Evolutionary conservation across 1,140 invertebrate species (phyloP), one percentile per base, ranked within the genome.

Genomic region (Aphelenchoides besseyi): DNA sequence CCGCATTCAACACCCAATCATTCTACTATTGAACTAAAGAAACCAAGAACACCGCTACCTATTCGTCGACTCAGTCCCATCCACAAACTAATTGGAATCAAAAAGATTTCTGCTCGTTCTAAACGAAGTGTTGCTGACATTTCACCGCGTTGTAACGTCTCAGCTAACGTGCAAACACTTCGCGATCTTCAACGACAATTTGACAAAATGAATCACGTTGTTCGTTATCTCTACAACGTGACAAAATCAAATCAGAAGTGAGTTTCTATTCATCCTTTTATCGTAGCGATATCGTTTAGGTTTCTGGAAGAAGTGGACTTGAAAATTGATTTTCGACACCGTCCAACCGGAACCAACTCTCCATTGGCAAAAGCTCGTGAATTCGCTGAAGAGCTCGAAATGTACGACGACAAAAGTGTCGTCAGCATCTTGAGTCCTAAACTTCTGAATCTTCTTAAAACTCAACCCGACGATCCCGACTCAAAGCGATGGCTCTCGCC

Each of bases 401-500:
- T 12, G 16, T 66, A 32, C 32, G 63, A 66, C 12, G 63, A 66
- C 30, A 29, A 35, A 53, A 29, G 29, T 29, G 32, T 66, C 23
- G 63, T 66, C 36, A 36, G 32, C 1, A 37, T 66, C 1, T 32
- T 66, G 26, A 33, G 28, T 0, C 63, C 63, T 29, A 66, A 66
- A 37, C 63, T 66, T 12, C 30, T 66, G n/a, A 66, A 66, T 53
- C n/a, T 66, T 16, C 63, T 35, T 16, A 16, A 33, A 37, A 32
- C 30, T 29, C 16, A 30, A n/a, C 59, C 32, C 1, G 2, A 12
- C 32, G 63, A 66, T 66, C 63, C 63, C 32, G 63, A 66, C 16
- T 66, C 63, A 2, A 66, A 66, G 3, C 30, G 63, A 16, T 66
- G 63, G 63, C 63, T 66, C 9, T 66, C 63, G n/a, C 63, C 63